These are phyloP conservation scores for Ophiodon elongatus DNA, from an alignment of 2,113 vertebrate genomes.

Conservation along the genomic window DNA sequence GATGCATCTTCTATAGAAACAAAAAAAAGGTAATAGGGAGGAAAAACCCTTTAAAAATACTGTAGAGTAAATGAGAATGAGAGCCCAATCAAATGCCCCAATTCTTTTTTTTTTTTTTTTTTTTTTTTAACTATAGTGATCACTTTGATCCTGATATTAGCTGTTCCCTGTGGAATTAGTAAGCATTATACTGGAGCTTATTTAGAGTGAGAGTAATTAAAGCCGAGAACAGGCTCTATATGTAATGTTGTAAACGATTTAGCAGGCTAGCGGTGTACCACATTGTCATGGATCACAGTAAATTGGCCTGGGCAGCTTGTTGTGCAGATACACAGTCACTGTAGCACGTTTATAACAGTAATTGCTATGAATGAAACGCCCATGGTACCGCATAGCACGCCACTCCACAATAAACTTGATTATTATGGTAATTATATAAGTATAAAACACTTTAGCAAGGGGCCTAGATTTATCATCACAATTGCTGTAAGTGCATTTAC, in stretches of 20 bases:
- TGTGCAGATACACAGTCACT: constrained; percentile 73
- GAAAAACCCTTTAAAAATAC: constrained; percentile 39
- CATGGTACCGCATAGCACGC: constrained; percentile 62
- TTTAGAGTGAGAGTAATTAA: constrained; percentile 74
- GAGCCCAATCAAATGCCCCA: constrained; percentile 50
- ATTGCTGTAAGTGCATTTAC: constrained; percentile 63
- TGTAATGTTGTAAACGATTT: constrained; percentile 62
- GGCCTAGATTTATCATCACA: constrained; percentile 74
- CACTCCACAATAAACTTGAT: constrained; percentile 83
- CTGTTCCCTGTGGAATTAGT: constrained; percentile 57
- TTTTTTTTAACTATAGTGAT: constrained; percentile 38
- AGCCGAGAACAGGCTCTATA: constrained; percentile 60
- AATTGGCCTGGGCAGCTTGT: constrained; percentile 74
- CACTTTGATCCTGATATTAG: constrained; percentile 70
- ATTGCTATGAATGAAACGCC: constrained; percentile 74
- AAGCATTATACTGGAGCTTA: constrained; percentile 61
- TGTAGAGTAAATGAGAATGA: constrained; percentile 48
- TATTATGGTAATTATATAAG: constrained; percentile 83
- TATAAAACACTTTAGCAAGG: constrained; percentile 75
- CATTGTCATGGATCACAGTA: constrained; percentile 77
- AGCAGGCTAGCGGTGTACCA: constrained; percentile 51
- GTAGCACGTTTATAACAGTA: constrained; percentile 74
- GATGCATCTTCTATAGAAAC: constrained; percentile 60
- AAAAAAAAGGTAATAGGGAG: constrained; percentile 28
- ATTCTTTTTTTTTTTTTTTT: too few relatives aligned